These are phyloP conservation scores for Danio jaintianensis DNA, from an alignment of 2,797 vertebrate species.

Conservation along the genomic window DNA sequence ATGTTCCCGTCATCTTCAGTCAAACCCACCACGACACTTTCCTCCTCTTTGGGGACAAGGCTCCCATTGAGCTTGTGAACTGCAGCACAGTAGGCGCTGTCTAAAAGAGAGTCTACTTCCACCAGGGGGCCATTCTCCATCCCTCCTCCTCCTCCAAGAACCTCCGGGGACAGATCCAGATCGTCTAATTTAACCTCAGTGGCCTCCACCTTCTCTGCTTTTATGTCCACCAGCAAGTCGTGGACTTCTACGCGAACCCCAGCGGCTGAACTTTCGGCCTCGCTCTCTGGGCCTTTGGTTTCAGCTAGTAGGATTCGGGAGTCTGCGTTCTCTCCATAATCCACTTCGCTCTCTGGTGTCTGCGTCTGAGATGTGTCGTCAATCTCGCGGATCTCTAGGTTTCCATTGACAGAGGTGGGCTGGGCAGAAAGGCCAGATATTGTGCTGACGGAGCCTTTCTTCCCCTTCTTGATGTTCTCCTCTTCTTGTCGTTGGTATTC, in stretches of 20 bases:
- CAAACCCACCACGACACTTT: slow-evolving; percentile 72
- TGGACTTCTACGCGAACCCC: slow-evolving; percentile 97
- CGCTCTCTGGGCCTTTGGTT: slow-evolving; percentile 85
- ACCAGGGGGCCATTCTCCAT: slow-evolving; percentile 92
- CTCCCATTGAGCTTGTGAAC: slow-evolving; percentile 94
- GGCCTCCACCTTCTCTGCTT: slow-evolving; percentile 98
- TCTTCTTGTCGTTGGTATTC: slow-evolving; percentile 99
- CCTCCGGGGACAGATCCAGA: slow-evolving; percentile 96
- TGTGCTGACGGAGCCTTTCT: slow-evolving; percentile 97
- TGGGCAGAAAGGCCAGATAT: slow-evolving; percentile 96
- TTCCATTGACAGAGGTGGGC: slow-evolving; percentile 90
- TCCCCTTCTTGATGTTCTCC: slow-evolving; percentile 98
- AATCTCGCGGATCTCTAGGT: slow-evolving; percentile 90
- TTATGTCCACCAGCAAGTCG: slow-evolving; percentile 97
- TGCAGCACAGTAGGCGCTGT: slow-evolving; percentile 93
- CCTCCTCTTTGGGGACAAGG: slow-evolving; percentile 86
- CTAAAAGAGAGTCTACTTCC: slow-evolving; percentile 94
- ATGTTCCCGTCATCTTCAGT: slow-evolving; percentile 89
- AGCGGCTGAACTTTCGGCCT: slow-evolving; percentile 77
- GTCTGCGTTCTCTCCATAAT: slow-evolving; percentile 89
- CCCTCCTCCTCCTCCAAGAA: slow-evolving; percentile 77
- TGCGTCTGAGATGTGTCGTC: slow-evolving; percentile 95
- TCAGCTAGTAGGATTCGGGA: slow-evolving; percentile 91
- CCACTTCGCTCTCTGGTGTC: slow-evolving; percentile 96
- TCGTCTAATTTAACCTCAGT: slow-evolving; percentile 98